Evolutionary conservation across 2,113 vertebrate species (phyloP).

Genomic region (Barnardius zonarius): DNA sequence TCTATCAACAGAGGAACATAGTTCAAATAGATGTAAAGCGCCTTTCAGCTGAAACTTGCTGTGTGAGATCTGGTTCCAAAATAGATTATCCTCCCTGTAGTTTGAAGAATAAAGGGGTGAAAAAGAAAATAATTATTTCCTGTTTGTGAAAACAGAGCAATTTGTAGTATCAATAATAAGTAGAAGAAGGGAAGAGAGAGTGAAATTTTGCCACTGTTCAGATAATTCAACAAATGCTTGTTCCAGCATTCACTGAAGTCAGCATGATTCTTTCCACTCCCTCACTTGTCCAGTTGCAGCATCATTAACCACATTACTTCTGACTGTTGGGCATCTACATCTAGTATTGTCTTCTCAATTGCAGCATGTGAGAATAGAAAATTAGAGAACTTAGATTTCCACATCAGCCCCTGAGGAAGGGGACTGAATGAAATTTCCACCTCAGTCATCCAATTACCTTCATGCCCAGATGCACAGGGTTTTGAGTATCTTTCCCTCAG

Average conservation of each 20-base stretch:
- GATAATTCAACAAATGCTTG: background rate
- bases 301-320: conserved; percentile 42
- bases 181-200: background rate
- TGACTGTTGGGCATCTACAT: conserved; percentile 18
- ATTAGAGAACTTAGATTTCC: conserved; percentile 22
- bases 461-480: background rate
- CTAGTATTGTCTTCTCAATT: conserved; percentile 22
- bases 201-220: background rate
- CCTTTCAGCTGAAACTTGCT: conserved; percentile 5
- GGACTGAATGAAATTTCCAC: background rate
- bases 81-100: background rate
- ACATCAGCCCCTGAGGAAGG: background rate
- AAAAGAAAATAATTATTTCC: background rate
- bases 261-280: conserved; percentile 32
- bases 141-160: background rate
- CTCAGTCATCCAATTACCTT: background rate
- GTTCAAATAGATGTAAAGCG: background rate
- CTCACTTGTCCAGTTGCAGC: conserved; percentile 9
- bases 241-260: conserved; percentile 19
- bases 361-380: conserved; percentile 50
- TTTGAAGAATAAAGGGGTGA: background rate
- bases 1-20: background rate
- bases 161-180: background rate
- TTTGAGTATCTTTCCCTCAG: background rate
- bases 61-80: background rate